phyloP scores from a whole-genome alignment of 2,797 vertebrate species.

The Leucoraja ocellata region DNA sequence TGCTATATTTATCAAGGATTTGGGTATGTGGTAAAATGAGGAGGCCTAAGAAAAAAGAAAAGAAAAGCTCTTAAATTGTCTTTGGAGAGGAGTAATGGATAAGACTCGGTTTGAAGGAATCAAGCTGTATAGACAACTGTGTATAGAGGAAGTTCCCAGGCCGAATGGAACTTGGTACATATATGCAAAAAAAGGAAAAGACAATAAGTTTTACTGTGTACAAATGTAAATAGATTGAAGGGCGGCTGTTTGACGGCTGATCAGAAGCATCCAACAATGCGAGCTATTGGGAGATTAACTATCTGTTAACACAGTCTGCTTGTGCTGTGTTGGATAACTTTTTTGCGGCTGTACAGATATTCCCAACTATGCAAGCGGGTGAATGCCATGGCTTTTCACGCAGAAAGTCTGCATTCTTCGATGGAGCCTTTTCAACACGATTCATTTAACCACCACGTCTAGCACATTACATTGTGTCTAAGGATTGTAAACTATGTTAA shows the following conservation, averaged over 20 bases:
- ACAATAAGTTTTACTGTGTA: slow-evolving; percentile 97
- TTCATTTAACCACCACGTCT: slow-evolving; percentile 65
- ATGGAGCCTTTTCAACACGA: slow-evolving; percentile 67
- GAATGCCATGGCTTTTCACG: slow-evolving; percentile 68
- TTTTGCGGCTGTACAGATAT: slow-evolving; percentile 72
- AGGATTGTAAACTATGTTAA: slow-evolving; percentile 86
- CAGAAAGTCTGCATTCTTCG: slow-evolving; percentile 68
- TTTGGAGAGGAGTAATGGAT: not conserved
- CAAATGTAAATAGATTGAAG: slow-evolving; percentile 87
- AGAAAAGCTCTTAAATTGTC: slow-evolving; percentile 12
- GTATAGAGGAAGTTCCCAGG: slow-evolving; percentile 72
- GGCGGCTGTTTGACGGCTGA: slow-evolving; percentile 58
- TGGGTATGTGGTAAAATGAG: slow-evolving; percentile 21
- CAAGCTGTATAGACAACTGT: slow-evolving; percentile 73
- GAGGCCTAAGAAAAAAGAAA: not conserved
- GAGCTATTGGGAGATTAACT: slow-evolving; percentile 75
- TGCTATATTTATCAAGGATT: slow-evolving; percentile 36
- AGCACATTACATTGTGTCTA: slow-evolving; percentile 67
- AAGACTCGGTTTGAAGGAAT: slow-evolving; percentile 41
- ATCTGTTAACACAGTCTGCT: slow-evolving; percentile 59
- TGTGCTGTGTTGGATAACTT: slow-evolving; percentile 55
- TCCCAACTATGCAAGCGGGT: slow-evolving; percentile 90
- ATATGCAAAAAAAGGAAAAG: slow-evolving; percentile 97
- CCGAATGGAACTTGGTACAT: slow-evolving; percentile 91
- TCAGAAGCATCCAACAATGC: slow-evolving; percentile 73